A percentile compares a stretch with the other conserved stretches of the same genome.
Evolutionary conservation across 1,140 invertebrate species (phyloP).

Genomic region (Aphidius gifuensis): DNA sequence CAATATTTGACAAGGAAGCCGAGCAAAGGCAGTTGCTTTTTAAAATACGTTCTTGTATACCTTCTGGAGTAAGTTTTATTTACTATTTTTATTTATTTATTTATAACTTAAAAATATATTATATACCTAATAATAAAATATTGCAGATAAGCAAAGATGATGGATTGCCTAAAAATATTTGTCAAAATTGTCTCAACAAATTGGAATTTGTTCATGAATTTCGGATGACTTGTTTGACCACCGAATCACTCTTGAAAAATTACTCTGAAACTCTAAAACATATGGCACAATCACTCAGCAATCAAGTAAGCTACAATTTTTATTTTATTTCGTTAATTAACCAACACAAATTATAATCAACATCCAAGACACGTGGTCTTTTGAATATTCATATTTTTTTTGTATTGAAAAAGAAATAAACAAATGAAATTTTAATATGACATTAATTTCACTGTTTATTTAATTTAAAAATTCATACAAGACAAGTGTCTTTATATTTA

Average conservation of each 20-base stretch:
- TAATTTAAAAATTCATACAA: too few relatives aligned
- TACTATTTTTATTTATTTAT: not conserved
- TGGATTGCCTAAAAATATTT: slow-evolving; percentile 68
- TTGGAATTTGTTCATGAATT: slow-evolving; percentile 68
- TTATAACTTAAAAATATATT: too few relatives aligned
- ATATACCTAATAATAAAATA: not conserved
- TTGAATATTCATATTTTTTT: slow-evolving; percentile 4
- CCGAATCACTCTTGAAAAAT: slow-evolving; percentile 64
- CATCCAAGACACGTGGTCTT: slow-evolving; percentile 1
- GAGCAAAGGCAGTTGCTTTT: slow-evolving; percentile 67
- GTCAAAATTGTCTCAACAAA: slow-evolving; percentile 63
- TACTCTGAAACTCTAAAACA: slow-evolving; percentile 66
- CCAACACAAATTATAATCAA: slow-evolving; percentile 19
- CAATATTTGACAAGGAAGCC: slow-evolving; percentile 69
- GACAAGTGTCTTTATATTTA: too few relatives aligned
- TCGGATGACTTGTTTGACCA: slow-evolving; percentile 62
- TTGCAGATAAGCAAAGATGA: slow-evolving; percentile 68
- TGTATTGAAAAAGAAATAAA: not conserved
- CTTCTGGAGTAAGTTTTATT: slow-evolving; percentile 59
- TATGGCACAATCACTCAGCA: slow-evolving; percentile 63
- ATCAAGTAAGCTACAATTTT: slow-evolving; percentile 54
- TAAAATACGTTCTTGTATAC: slow-evolving; percentile 66
- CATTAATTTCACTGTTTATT: not conserved
- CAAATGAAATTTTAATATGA: not conserved
- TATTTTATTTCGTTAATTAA: slow-evolving; percentile 15